These are phyloP conservation scores for Maconellicoccus hirsutus DNA, from an alignment of 1,140 invertebrate species.

Conservation along the genomic window DNA sequence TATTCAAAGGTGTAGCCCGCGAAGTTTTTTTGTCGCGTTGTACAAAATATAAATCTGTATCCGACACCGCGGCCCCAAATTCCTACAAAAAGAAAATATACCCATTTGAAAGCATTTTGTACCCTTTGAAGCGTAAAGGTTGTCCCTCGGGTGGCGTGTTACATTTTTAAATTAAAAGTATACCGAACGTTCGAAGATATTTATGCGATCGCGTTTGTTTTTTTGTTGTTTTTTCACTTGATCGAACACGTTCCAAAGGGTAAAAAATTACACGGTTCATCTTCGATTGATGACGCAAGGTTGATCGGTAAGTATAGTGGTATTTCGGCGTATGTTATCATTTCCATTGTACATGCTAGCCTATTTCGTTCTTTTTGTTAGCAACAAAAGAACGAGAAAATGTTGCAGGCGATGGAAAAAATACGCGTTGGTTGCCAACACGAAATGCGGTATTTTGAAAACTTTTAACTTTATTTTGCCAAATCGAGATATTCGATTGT, in stretches of 20 bases:
- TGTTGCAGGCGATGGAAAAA: background rate
- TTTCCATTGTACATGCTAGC: no score
- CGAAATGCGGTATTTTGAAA: background rate
- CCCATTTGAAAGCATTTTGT: background rate
- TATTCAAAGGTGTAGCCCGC: no score
- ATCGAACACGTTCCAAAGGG: background rate
- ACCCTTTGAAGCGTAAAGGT: background rate
- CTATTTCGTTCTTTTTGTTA: no score
- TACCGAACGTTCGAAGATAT: background rate
- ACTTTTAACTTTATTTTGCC: background rate
- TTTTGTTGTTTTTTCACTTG: background rate
- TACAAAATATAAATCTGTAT: background rate
- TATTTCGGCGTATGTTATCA: no score
- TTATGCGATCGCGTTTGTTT: background rate
- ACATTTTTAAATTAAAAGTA: background rate
- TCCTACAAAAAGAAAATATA: background rate
- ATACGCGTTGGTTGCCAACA: background rate
- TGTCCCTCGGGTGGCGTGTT: background rate
- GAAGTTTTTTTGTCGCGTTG: no score
- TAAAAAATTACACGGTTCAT: background rate
- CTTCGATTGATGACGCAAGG: background rate
- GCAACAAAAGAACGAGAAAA: constrained; percentile 1
- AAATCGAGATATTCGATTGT: constrained; percentile 3
- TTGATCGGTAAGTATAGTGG: background rate
- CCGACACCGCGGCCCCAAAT: background rate